Evolutionary conservation across 2,888 invertebrate species (phyloP).

Genomic region (Ennomos fuscantarius): DNA sequence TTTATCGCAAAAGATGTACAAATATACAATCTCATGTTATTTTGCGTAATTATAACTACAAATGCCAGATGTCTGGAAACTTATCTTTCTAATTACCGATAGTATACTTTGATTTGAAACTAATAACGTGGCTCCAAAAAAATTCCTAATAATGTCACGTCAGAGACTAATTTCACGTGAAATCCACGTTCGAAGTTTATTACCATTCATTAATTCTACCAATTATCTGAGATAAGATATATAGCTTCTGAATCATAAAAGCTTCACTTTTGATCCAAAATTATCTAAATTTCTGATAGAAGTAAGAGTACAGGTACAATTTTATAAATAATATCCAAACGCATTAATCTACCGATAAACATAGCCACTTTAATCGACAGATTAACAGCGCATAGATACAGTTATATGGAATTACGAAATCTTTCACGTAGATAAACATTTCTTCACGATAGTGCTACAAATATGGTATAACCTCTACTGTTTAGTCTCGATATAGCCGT

Average conservation of each 20-base stretch:
- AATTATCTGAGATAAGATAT: constrained; percentile 15
- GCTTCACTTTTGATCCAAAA: constrained; percentile 1
- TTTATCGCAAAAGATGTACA: too few relatives aligned
- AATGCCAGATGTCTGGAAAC: constrained; percentile 2
- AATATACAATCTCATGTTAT: not conserved
- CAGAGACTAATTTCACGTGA: not conserved
- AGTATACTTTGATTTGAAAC: not conserved
- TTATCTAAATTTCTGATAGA: constrained; percentile 12
- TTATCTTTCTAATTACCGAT: constrained; percentile 11
- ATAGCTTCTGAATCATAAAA: constrained; percentile 3
- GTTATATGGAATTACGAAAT: too few relatives aligned
- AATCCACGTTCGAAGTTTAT: not conserved
- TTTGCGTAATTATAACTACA: not conserved
- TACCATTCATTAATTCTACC: constrained; percentile 9
- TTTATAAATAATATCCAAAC: too few relatives aligned
- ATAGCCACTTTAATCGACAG: too few relatives aligned
- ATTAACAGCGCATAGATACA: too few relatives aligned
- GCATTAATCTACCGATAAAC: too few relatives aligned
- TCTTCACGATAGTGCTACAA: too few relatives aligned
- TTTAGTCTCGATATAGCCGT: too few relatives aligned
- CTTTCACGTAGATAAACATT: too few relatives aligned
- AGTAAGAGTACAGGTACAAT: not conserved
- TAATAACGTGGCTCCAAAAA: too few relatives aligned
- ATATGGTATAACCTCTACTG: too few relatives aligned
- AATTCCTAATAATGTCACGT: too few relatives aligned